These are phyloP conservation scores for Lasioglossum albipes DNA, from an alignment of 1,140 invertebrate genomes.

Conservation along the genomic window DNA sequence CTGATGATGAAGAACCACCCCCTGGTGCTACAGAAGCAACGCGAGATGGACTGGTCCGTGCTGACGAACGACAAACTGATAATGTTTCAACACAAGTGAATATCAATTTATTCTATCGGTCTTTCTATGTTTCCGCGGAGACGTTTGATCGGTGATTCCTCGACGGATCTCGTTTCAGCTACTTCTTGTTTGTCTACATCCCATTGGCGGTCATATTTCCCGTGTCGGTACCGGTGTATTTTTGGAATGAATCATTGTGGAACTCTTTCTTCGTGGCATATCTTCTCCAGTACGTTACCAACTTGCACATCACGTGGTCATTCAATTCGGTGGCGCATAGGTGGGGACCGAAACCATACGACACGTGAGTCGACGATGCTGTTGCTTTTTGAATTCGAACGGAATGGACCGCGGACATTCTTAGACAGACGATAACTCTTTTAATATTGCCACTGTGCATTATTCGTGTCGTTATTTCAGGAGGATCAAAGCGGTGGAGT, in stretches of 20 bases:
- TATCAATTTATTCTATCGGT: neutral
- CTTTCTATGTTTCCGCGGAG: no score
- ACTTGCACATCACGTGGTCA: conserved; percentile 1
- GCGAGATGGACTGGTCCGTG: conserved; percentile 84
- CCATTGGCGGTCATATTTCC: conserved; percentile 88
- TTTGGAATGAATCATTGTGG: conserved; percentile 88
- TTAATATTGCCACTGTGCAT: neutral
- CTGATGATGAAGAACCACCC: no score
- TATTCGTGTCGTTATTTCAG: conserved; percentile 7
- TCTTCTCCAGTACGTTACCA: neutral
- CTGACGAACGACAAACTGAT: conserved; percentile 83
- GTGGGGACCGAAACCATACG: neutral
- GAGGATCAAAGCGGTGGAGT: conserved; percentile 30
- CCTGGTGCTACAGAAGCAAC: conserved; percentile 83
- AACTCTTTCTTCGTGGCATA: conserved; percentile 67
- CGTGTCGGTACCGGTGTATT: conserved; percentile 86
- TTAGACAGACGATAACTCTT: no score
- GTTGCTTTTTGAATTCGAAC: no score
- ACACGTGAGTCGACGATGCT: conserved; percentile 78
- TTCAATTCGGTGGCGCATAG: conserved; percentile 24
- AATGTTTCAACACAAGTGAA: conserved; percentile 83
- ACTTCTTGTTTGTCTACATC: conserved; percentile 86
- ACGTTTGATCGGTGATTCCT: no score
- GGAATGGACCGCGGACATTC: no score
- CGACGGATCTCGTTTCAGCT: conserved; percentile 76